Percentiles rank a stretch among this genome's conserved stretches.
phyloP scores from a whole-genome alignment of 2,888 invertebrate genomes.

The Neoitamus cyanurus region DNA sequence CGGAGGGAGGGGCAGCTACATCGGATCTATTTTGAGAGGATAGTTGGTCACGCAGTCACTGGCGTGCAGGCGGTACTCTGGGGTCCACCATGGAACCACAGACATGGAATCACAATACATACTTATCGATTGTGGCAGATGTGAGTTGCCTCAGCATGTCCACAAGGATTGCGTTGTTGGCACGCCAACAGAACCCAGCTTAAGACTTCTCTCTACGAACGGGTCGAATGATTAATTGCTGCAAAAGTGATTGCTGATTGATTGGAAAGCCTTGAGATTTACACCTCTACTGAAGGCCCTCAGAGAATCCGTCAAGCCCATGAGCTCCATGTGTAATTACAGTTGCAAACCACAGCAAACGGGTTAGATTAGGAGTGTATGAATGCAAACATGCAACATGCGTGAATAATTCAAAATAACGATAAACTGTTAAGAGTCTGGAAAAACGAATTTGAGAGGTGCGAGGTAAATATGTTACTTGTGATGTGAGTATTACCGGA shows the following conservation, averaged over 20 bases:
- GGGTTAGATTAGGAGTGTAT: too few species aligned
- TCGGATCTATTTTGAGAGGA: neutral
- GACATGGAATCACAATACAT: neutral
- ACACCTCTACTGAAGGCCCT: neutral
- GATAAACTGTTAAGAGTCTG: too few species aligned
- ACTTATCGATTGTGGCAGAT: neutral
- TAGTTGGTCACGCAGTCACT: neutral
- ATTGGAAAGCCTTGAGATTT: neutral
- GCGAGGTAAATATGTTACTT: too few species aligned
- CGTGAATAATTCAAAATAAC: too few species aligned
- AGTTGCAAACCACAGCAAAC: neutral
- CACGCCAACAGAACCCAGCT: neutral
- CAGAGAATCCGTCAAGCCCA: neutral
- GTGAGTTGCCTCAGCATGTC: neutral
- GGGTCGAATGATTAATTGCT: neutral
- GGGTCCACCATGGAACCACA: neutral
- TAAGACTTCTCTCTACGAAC: neutral
- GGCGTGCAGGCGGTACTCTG: neutral
- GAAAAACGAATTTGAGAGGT: too few species aligned
- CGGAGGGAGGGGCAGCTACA: neutral
- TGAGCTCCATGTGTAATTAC: neutral
- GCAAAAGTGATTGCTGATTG: slow-evolving; percentile 5
- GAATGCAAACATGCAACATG: neutral
- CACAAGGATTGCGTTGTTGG: neutral
- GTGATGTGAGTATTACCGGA: too few species aligned